Evolutionary conservation across 1,140 invertebrate species (phyloP).

Genomic region (Rhopalosiphum maidis): DNA sequence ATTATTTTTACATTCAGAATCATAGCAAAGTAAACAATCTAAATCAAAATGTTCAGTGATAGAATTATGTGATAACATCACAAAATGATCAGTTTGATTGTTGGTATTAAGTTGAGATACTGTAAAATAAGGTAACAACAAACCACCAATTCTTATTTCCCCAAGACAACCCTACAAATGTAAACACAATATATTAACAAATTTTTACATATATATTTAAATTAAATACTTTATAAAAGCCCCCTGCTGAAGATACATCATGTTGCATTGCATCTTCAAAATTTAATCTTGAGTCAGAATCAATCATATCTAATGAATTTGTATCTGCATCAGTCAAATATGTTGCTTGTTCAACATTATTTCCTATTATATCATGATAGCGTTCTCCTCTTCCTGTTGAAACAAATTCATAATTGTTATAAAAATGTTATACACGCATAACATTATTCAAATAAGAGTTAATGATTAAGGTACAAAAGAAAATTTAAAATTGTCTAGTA

Average conservation of each 20-base stretch:
- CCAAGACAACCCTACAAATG: constrained; percentile 80
- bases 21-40: constrained; percentile 83
- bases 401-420: background rate
- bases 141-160: constrained; percentile 83
- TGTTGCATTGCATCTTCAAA: constrained; percentile 46
- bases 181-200: background rate
- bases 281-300: constrained; percentile 14
- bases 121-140: constrained; percentile 89
- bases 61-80: constrained; percentile 44
- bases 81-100: constrained; percentile 63
- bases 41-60: constrained; percentile 64
- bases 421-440: background rate
- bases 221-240: constrained; percentile 38
- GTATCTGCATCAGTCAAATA: constrained; percentile 47
- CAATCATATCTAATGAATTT: constrained; percentile 47
- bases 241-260: constrained; percentile 34
- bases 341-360: constrained; percentile 32
- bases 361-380: constrained; percentile 24
- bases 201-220: background rate
- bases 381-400: constrained; percentile 40
- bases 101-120: constrained; percentile 74
- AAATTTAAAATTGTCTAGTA: too few relatives aligned
- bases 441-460: too few relatives aligned
- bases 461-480: too few relatives aligned
- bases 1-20: constrained; percentile 84